Evolutionary conservation across 2,888 invertebrate species (phyloP), one percentile per base, ranked within the genome.

Genomic region (Lasioglossum villosulum): DNA sequence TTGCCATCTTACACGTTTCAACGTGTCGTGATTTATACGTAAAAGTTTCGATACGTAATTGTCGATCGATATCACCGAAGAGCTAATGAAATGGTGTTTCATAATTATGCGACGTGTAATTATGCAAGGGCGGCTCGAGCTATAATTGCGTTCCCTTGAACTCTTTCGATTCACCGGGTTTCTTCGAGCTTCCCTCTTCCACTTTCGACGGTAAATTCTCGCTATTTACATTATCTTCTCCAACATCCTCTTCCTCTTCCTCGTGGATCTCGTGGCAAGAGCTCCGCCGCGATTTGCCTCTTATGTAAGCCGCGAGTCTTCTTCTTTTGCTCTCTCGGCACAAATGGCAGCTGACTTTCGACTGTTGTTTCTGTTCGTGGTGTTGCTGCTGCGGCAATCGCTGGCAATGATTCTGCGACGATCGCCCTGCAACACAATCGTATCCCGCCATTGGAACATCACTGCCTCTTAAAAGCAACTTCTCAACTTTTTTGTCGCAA

Each of bases 301-400:
- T 94, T 87, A 96, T 95, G 90, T 96, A 96, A 78, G 95, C 95
- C 3, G 96, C 95, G 5, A 96, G 92, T 4, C 95, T 95, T 68
- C 96, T 94, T 86, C 96, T 95, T 91, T 96, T 96, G 85, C 95
- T 96, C 88, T 96, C 96, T 84, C 95, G 95, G 91, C 96, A 96
- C 82, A 96, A 95, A 23, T 96, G 95, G 81, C 96, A 96, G 52
- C 95, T 94, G 84, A 95, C 95, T 86, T 95, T 96, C 68, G 94
- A 89, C 19, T 75, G 6, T 75, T 89, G 91, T 77, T 91, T 92
- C 87, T 94, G 93, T 59, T 94, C 93, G 4, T 95, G 92, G 83
- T 95, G 94, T 39, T 93, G 89, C 86, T 94, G 95, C 80, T 94
- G 95, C 80, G 94, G 94, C 71, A 93, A 93, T 84, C 95, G 92